Evolutionary conservation across 2,888 invertebrate species (phyloP).

Genomic region (Fragum whitleyi): DNA sequence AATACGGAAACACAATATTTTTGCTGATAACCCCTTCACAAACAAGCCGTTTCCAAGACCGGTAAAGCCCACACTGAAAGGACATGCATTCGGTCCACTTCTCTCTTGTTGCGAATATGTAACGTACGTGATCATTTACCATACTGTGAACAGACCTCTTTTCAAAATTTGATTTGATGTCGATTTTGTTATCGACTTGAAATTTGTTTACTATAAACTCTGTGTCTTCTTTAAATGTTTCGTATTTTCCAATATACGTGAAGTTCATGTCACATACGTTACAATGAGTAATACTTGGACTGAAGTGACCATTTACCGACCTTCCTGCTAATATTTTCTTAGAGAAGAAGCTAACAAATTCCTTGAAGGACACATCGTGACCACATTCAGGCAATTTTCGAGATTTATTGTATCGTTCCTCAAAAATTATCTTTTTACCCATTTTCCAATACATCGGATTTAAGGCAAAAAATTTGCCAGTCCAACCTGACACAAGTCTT

Average conservation of each 20-base stretch:
- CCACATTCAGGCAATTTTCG: too few relatives aligned
- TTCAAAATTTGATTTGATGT: neutral
- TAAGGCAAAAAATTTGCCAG: too few relatives aligned
- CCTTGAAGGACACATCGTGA: too few relatives aligned
- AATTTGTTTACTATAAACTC: neutral
- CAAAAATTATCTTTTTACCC: too few relatives aligned
- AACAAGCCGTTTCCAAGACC: neutral
- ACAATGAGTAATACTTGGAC: neutral
- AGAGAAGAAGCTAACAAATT: too few relatives aligned
- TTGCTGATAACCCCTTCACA: neutral
- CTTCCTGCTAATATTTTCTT: too few relatives aligned
- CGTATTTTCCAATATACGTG: neutral
- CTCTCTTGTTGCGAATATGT: neutral
- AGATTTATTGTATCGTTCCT: too few relatives aligned
- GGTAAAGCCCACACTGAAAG: neutral
- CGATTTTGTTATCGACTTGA: neutral
- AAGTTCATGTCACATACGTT: neutral
- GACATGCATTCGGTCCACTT: neutral
- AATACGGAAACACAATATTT: neutral
- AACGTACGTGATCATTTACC: neutral
- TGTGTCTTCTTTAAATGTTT: neutral
- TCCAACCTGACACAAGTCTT: too few relatives aligned
- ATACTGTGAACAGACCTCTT: neutral
- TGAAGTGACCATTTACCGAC: too few relatives aligned
- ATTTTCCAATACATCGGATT: too few relatives aligned